Evolutionary conservation across 2,797 vertebrate genomes (phyloP).

Genomic region (Phrynocephalus guinanensis): DNA sequence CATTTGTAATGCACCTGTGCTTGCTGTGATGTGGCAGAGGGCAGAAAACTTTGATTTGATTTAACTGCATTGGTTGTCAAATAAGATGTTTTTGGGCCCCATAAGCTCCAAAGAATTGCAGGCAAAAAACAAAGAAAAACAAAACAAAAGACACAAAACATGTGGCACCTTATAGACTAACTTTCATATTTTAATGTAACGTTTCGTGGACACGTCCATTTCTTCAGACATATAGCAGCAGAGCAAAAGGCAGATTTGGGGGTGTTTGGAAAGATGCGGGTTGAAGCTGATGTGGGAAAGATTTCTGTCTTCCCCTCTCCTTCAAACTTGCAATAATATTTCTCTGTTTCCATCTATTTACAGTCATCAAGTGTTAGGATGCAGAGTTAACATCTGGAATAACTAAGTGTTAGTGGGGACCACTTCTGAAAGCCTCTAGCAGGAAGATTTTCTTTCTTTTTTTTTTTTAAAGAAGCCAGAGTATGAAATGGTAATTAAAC

Average conservation of each 20-base stretch:
- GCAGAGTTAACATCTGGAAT: not conserved
- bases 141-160: too few species aligned
- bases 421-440: not conserved
- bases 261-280: not conserved
- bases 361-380: not conserved
- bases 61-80: not conserved
- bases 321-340: not conserved
- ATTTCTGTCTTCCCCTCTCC: not conserved
- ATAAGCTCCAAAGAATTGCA: not conserved
- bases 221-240: too few species aligned
- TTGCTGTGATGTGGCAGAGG: not conserved
- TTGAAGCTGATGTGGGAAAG: too few species aligned
- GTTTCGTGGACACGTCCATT: too few species aligned
- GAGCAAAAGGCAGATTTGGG: not conserved
- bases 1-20: not conserved
- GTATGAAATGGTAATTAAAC: conserved; percentile 31
- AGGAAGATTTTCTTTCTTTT: conserved; percentile 6
- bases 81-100: not conserved
- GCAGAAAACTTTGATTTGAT: not conserved
- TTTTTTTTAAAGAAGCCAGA: not conserved
- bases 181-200: too few species aligned
- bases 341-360: not conserved
- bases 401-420: not conserved
- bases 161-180: too few species aligned
- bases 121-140: too few species aligned